Base-by-base conservation (phyloP, 2,888 invertebrate genomes). In the Eumerus sabulonum region DNA sequence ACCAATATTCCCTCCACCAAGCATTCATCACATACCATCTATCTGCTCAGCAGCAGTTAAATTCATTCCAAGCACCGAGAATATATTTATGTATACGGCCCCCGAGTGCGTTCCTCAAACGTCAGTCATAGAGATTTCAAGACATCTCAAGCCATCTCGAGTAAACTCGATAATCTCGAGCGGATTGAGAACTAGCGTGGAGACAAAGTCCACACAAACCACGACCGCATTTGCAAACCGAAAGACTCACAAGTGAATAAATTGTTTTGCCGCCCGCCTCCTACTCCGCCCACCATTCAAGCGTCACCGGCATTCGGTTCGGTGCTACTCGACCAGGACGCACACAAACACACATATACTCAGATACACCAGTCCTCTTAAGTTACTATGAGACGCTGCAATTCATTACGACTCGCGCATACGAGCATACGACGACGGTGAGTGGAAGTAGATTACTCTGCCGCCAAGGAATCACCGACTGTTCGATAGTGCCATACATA, bases 381-480 rank as follows among this genome's bases (percentile, higher is more conserved):
- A 67, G 60, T 66, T 73, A 74, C 67, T 62, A 67, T 40, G 48
- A 62, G 56, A 67, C 67, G 36, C 67, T 38, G 74, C 74, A 74
- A 74, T 74, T 74, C 74, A 74, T 67, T 67, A 66, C 53, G 59
- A 9, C 60, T 60, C 73, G 27, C 27, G 27, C 27, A 7, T 27
- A 27, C 27, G 27, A 27, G 48, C 53, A 73, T 59, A 36, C 36
- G 48, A 16, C 54, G 3, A 27, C 27, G 27, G 27, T 27, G 27
- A 27, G 27, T 27, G 2, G 3, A 7, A 27, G 27, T 27, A 27
- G 7, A 4, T 7, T 27, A 27, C 27, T 27, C 27, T 7, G 27
- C 27, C 27, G 27, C 2, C 3, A 7, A 27, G 27, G 27, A 27
- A 27, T 27, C 27, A 27, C 27, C 7, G 27, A 27, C 27, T 27